A percentile compares a stretch with the other conserved stretches of the same genome.
Evolutionary conservation across 1,140 invertebrate genomes (phyloP).

Genomic region (Penaeus vannamei): DNA sequence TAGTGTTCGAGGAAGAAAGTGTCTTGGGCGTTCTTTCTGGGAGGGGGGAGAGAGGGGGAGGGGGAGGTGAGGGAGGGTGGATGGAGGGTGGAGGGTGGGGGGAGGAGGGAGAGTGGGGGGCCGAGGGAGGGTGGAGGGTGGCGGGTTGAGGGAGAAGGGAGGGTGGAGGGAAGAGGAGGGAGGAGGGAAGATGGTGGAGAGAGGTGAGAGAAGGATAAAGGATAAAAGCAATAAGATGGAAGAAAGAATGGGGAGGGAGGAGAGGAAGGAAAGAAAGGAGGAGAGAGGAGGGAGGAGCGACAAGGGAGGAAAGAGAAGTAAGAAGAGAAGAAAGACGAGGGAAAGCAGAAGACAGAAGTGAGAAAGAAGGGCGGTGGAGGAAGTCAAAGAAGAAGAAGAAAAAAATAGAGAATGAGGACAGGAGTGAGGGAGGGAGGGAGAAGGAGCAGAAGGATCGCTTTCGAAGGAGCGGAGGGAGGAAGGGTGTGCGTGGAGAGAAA

Average conservation of each 20-base stretch:
- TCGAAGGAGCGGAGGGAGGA: too few relatives aligned
- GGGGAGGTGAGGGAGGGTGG: too few relatives aligned
- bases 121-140: neutral
- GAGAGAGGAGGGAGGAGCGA: conserved; percentile 4
- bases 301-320: neutral
- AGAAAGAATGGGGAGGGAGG: neutral
- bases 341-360: neutral
- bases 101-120: too few relatives aligned
- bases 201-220: neutral
- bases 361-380: neutral
- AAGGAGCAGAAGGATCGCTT: neutral
- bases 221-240: neutral
- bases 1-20: too few relatives aligned
- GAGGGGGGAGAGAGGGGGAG: too few relatives aligned
- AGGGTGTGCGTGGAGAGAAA: too few relatives aligned
- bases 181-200: neutral
- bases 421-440: conserved; percentile 10
- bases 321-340: neutral
- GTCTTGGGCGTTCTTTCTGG: too few relatives aligned
- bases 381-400: neutral
- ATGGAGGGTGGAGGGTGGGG: too few relatives aligned
- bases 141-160: neutral
- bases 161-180: neutral
- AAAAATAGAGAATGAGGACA: neutral
- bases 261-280: neutral